A percentile compares a stretch with the other conserved stretches of the same genome.
phyloP scores from a whole-genome alignment of 1,140 invertebrate species.

The Lucilia sericata region DNA sequence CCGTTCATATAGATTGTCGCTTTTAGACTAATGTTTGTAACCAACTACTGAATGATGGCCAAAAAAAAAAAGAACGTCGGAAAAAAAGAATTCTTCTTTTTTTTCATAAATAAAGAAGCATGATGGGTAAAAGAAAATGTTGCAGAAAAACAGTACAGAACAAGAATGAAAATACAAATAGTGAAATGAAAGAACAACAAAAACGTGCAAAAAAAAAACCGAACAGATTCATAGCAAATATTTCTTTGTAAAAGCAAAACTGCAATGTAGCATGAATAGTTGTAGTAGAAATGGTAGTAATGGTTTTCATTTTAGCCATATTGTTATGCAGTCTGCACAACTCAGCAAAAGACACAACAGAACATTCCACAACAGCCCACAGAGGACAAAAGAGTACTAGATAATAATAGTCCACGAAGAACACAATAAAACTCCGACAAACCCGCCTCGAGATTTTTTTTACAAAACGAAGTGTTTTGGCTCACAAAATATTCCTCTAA shows the following conservation, averaged over 20 bases:
- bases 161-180: neutral
- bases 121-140: neutral
- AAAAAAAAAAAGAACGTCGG: conserved; percentile 26
- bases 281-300: neutral
- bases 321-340: neutral
- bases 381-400: neutral
- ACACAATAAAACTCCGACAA: too few species aligned
- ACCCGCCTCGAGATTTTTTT: too few species aligned
- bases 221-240: neutral
- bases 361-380: neutral
- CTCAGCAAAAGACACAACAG: neutral
- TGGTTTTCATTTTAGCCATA: neutral
- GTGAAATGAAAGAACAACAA: neutral
- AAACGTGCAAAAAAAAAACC: conserved; percentile 6
- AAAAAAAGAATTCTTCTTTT: neutral
- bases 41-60: conserved; percentile 44
- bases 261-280: neutral
- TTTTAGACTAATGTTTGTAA: conserved; percentile 48
- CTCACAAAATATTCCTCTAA: too few species aligned
- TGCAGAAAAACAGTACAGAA: conserved; percentile 29
- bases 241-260: neutral
- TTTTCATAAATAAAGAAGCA: conserved; percentile 1
- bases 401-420: too few species aligned
- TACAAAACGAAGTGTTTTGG: too few species aligned
- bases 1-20: conserved; percentile 49